Base-by-base conservation (phyloP, 2,113 vertebrate species). In the Aleadryas rufinucha region DNA sequence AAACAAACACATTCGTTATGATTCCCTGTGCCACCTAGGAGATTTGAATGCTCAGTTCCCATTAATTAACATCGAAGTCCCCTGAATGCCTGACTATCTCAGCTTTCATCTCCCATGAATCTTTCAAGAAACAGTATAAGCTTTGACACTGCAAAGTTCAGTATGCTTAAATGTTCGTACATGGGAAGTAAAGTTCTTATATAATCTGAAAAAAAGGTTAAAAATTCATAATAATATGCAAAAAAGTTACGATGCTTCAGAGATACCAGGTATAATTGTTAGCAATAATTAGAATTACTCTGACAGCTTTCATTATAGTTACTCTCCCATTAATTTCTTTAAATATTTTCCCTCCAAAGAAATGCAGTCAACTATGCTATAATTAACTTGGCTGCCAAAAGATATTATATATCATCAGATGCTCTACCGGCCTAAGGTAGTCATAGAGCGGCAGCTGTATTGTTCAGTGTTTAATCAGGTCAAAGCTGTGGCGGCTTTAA, bases 311-410 rank as follows among this genome's bases (percentile, higher is more conserved):
- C 98, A 98, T 98, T 98, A 97, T 85, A 97, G 97, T 98, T 97
- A 81, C 45, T 96, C 84, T 98, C 45, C 65, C 68, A 95, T 95
- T 96, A 92, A 97, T 98, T 97, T 96, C 66, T 95, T 98, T 82
- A 98, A 97, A 98, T 98, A 97, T 97, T 92, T 96, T 90, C 76
- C 96, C 97, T 98, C 96, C 95, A 95, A 98, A 98, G 96, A 97
- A 98, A 98, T 97, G 96, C 95, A 97, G 98, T 98, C 97, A 98
- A 89, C 98, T 98, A 98, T 97, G 97, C 98, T 98, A 98, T 99
- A 99, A 99, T 99, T 99, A 99, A 98, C 97, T 97, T 97, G 97
- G 96, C 98, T 99, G 99, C 98, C 99, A 99, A 98, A 98, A 98
- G 96, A 98, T 98, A 99, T 99, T 99, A 98, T 98, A 97, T 98